Evolutionary conservation across 2,113 vertebrate species (phyloP).

Genomic region (Catharus fuscescens): DNA sequence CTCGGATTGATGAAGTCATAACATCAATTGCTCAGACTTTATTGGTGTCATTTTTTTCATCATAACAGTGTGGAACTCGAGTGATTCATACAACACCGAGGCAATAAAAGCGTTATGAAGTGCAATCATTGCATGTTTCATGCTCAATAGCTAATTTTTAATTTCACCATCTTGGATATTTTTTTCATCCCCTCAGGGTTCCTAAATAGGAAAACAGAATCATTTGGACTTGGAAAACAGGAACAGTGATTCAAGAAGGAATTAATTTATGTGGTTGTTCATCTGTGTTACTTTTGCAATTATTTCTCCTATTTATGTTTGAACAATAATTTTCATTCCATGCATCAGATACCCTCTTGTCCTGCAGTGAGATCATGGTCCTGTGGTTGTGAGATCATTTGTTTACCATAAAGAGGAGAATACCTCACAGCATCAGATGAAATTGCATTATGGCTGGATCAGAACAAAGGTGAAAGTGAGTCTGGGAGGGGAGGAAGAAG

Average conservation of each 20-base stretch:
- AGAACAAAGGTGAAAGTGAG: not conserved
- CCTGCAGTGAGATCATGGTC: not conserved
- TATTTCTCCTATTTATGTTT: slow-evolving; percentile 23
- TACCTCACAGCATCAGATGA: not conserved
- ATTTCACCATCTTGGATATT: slow-evolving; percentile 62
- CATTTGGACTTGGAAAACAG: slow-evolving; percentile 32
- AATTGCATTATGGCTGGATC: not conserved
- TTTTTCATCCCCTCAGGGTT: slow-evolving; percentile 51
- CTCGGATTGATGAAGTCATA: slow-evolving; percentile 55
- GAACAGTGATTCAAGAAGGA: slow-evolving; percentile 33
- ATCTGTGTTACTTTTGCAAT: slow-evolving; percentile 41
- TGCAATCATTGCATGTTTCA: slow-evolving; percentile 66
- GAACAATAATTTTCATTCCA: not conserved
- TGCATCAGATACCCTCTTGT: not conserved
- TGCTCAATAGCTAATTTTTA: slow-evolving; percentile 69
- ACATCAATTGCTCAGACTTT: slow-evolving; percentile 55
- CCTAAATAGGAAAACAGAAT: slow-evolving; percentile 37
- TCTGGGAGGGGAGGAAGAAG: not conserved
- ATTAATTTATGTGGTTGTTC: slow-evolving; percentile 52
- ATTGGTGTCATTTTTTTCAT: slow-evolving; percentile 64
- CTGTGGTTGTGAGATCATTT: not conserved
- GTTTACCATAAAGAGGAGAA: not conserved
- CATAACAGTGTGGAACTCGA: slow-evolving; percentile 42
- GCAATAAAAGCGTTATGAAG: slow-evolving; percentile 68
- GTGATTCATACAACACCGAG: slow-evolving; percentile 57